These are phyloP conservation scores for Scophthalmus maximus DNA, from an alignment of 2,113 vertebrate species.

Conservation along the genomic window DNA sequence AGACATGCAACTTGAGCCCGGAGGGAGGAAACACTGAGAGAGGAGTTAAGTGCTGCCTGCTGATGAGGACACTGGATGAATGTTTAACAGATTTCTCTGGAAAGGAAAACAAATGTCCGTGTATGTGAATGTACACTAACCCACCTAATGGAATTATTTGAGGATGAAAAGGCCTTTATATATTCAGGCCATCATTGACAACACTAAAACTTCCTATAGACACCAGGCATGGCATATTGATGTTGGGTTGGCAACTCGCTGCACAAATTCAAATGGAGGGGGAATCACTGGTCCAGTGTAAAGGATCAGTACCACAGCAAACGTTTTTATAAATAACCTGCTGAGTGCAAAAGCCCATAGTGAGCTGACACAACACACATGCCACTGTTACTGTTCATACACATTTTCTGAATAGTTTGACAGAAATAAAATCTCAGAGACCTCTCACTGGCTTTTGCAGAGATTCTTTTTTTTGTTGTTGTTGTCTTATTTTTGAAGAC, in stretches of 20 bases:
- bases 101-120: constrained; percentile 25
- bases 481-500: too few relatives aligned
- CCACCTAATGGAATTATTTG: neutral
- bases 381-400: neutral
- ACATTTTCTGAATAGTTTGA: too few relatives aligned
- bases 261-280: neutral
- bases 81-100: constrained; percentile 46
- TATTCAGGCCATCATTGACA: neutral
- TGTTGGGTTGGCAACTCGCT: neutral
- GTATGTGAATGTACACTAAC: neutral
- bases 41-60: constrained; percentile 69
- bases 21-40: constrained; percentile 60
- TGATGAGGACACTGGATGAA: constrained; percentile 64
- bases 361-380: neutral
- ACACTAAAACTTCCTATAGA: neutral
- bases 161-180: constrained; percentile 3
- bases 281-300: neutral
- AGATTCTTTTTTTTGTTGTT: too few relatives aligned
- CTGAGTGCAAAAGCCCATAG: too few relatives aligned
- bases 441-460: too few relatives aligned
- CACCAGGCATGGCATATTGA: constrained; percentile 3
- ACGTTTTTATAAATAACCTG: neutral
- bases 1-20: constrained; percentile 64
- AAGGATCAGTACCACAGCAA: neutral
- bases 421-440: too few relatives aligned